phyloP scores from a whole-genome alignment of 2,113 vertebrate genomes.

The Neogobius melanostomus region DNA sequence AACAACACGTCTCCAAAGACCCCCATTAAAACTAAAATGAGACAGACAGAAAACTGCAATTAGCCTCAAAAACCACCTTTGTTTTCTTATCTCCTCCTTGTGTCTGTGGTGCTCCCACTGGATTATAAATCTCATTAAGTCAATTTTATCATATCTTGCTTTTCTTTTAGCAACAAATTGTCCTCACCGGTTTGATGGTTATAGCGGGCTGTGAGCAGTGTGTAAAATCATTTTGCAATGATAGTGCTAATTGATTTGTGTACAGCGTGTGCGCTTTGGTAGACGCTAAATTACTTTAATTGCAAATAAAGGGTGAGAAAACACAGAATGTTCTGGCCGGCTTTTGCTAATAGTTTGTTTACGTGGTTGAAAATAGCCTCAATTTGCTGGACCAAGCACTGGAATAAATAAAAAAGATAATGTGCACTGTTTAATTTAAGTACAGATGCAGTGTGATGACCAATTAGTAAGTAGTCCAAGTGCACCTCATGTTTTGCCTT shows the following conservation, averaged over 20 bases:
- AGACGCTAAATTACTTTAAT: slow-evolving; percentile 11
- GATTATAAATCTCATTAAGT: slow-evolving; percentile 13
- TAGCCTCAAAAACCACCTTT: slow-evolving; percentile 5
- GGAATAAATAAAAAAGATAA: slow-evolving; percentile 3
- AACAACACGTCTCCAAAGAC: slow-evolving; percentile 2
- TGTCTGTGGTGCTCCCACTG: not conserved
- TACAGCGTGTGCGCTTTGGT: slow-evolving; percentile 3
- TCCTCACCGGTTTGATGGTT: slow-evolving; percentile 7
- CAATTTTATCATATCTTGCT: slow-evolving; percentile 11
- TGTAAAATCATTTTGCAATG: slow-evolving; percentile 3
- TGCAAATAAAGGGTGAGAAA: slow-evolving; percentile 6
- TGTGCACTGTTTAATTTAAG: not conserved
- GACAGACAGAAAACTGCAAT: slow-evolving; percentile 1
- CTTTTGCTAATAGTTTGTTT: slow-evolving; percentile 7
- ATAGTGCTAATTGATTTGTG: slow-evolving; percentile 9
- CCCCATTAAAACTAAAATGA: not conserved
- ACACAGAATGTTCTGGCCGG: slow-evolving; percentile 4
- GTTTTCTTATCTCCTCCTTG: slow-evolving; percentile 1
- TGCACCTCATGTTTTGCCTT: not conserved
- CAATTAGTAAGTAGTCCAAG: not conserved
- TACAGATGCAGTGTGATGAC: not conserved
- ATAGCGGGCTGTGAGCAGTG: slow-evolving; percentile 7
- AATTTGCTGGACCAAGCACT: not conserved
- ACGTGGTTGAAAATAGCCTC: not conserved
- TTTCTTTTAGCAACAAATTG: slow-evolving; percentile 11